Base-by-base conservation (phyloP, 64 coral and sea anemone genomes). In the Montipora foliosa region DNA sequence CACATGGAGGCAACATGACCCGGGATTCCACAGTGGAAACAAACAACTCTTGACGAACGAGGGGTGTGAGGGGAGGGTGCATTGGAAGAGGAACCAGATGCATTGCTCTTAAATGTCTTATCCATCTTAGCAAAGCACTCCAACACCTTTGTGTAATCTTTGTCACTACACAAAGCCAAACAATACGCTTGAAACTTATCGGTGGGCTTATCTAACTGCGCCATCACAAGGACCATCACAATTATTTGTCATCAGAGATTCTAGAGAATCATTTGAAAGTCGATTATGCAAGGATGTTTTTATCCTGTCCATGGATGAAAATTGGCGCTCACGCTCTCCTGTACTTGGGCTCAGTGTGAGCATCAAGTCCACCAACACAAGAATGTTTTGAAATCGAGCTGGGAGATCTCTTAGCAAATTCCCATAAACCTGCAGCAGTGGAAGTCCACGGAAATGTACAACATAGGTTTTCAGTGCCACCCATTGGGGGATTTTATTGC, bases 341-440 rank as follows among this genome's bases (percentile, higher is more conserved):
- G 83, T 87, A 37, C 83, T 87, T 87, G 83, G 83, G 16, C 83
- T 87, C 15, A 87, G 61, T 87, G 83, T 87, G 5, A 62, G 83
- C 83, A 49, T 87, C 83, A 87, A 87, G 37, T 87, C 83, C 52
- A 87, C 83, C 83, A 87, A 71, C 83, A 87, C 83, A n/a, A 87
- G 83, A 87, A 87, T 87, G 83, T 87, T 87, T 61, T 69, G 83
- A 69, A 70, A 70, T 87, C 83, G 37, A 66, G 83, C 61, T 87
- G 62, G 83, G 83, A 6, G 53, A 85, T 85, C 53, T 85, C 49
- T 85, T 85, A 85, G 82, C 82, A 85, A 85, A 16, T 85, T 2
- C 62, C 82, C 82, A 85, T 85, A 85, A 85, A 85, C 14, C 52
- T 85, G 55, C 82, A 85, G 49, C 82, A 85, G 19, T 85, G 48